These are phyloP conservation scores for Leucosticte australis DNA, from an alignment of 2,113 vertebrate genomes.

Conservation along the genomic window DNA sequence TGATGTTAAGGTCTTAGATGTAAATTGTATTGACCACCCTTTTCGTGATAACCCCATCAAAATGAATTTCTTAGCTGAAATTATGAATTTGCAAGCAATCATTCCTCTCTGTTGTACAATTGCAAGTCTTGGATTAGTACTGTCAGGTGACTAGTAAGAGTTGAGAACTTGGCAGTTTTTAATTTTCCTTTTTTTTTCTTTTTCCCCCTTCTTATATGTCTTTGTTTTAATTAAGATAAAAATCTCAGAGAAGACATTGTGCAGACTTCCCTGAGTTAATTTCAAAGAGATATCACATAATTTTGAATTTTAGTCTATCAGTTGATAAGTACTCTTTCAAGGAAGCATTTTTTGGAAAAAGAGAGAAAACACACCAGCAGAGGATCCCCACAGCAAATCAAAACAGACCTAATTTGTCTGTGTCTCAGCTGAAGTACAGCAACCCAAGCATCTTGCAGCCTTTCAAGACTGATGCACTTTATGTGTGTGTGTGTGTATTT, in stretches of 20 bases:
- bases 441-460: not conserved
- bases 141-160: not conserved
- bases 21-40: not conserved
- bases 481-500: not conserved
- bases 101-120: not conserved
- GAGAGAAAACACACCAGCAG: not conserved
- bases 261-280: not conserved
- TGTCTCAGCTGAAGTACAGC: constrained; percentile 2
- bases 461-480: not conserved
- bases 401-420: not conserved
- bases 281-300: not conserved
- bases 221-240: not conserved
- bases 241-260: not conserved
- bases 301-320: not conserved
- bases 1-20: not conserved
- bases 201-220: accelerated
- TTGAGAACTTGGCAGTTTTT: not conserved
- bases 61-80: not conserved
- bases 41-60: not conserved
- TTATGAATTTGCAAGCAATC: not conserved
- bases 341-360: not conserved
- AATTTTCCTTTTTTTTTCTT: not conserved
- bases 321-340: not conserved
- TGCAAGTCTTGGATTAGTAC: not conserved
- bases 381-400: not conserved